phyloP scores from a whole-genome alignment of 2,797 vertebrate species.

The Miopithecus talapoin region DNA sequence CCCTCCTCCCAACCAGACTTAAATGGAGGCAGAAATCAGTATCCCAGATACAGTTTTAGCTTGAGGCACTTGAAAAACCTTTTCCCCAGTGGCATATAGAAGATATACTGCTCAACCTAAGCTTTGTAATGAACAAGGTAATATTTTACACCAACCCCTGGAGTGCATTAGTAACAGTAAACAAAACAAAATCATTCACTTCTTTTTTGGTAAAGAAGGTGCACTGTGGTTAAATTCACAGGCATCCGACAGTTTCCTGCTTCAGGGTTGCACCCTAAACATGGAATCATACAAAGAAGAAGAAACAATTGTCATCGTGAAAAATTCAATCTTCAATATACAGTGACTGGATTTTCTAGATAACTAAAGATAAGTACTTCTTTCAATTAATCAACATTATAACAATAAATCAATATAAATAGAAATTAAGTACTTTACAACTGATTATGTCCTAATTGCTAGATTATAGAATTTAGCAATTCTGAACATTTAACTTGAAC shows the following conservation, averaged over 20 bases:
- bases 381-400: conserved; percentile 46
- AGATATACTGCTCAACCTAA: background rate
- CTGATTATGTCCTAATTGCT: conserved; percentile 50
- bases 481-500: conserved; percentile 55
- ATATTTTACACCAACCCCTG: conserved; percentile 38
- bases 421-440: conserved; percentile 40
- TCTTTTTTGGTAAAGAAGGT: conserved; percentile 13
- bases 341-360: conserved; percentile 35
- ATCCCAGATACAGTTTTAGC: conserved; percentile 23
- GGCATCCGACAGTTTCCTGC: background rate
- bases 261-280: background rate
- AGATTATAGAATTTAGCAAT: conserved; percentile 49
- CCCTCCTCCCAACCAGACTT: background rate
- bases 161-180: background rate
- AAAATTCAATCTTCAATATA: conserved; percentile 19
- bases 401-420: conserved; percentile 30
- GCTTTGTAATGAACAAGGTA: background rate
- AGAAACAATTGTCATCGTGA: conserved; percentile 19
- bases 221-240: conserved; percentile 24
- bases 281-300: conserved; percentile 32
- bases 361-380: conserved; percentile 56
- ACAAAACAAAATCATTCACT: background rate
- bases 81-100: background rate
- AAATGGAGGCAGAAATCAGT: conserved; percentile 10
- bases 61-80: background rate